Evolutionary conservation across 2,797 vertebrate genomes (phyloP).

Genomic region (Salarias fasciatus): DNA sequence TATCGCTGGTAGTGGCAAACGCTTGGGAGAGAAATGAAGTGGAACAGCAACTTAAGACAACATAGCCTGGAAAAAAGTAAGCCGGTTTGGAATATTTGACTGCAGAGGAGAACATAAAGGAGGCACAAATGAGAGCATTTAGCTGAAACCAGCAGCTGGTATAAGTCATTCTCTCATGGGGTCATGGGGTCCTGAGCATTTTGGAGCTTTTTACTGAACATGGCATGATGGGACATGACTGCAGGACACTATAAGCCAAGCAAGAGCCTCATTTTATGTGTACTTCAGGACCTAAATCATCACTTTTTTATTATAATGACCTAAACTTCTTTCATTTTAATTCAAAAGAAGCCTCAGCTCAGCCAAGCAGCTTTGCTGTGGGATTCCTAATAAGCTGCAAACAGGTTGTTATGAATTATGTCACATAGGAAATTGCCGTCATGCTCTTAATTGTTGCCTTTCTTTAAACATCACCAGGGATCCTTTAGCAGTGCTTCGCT

Average conservation of each 20-base stretch:
- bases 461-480: too few relatives aligned
- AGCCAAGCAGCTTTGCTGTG: background rate
- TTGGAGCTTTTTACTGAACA: constrained; percentile 42
- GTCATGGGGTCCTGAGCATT: constrained; percentile 34
- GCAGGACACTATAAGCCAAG: constrained; percentile 15
- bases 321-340: constrained; percentile 12
- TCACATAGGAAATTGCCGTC: too few relatives aligned
- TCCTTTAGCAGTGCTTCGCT: too few relatives aligned
- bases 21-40: constrained; percentile 54
- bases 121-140: constrained; percentile 34
- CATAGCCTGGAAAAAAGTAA: constrained; percentile 46
- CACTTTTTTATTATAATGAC: background rate
- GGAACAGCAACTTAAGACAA: constrained; percentile 64
- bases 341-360: constrained; percentile 2
- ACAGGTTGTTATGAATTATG: constrained; percentile 11
- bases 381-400: constrained; percentile 2
- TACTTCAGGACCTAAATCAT: constrained; percentile 16
- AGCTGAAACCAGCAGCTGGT: constrained; percentile 33
- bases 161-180: constrained; percentile 42
- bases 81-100: constrained; percentile 45
- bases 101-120: constrained; percentile 31
- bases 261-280: constrained; percentile 19
- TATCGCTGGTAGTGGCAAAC: constrained; percentile 62
- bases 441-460: too few relatives aligned
- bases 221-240: constrained; percentile 34